phyloP scores from a whole-genome alignment of 2,888 invertebrate genomes.

The Patella depressa region DNA sequence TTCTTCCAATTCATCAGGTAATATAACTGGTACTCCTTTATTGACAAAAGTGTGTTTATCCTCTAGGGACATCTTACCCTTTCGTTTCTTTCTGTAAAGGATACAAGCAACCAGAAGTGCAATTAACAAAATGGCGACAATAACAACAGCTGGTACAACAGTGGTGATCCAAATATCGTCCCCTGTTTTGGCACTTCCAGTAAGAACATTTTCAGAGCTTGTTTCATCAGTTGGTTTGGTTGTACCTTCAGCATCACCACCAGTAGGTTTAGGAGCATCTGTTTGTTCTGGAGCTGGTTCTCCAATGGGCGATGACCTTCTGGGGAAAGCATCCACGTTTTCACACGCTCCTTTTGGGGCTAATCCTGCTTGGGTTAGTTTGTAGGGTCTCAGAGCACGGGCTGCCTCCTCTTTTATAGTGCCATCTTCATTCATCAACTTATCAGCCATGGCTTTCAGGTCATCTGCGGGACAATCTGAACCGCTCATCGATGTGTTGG shows the following conservation, averaged over 20 bases:
- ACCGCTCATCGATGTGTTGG: constrained; percentile 85
- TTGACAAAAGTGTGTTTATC: constrained; percentile 76
- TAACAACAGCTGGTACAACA: constrained; percentile 86
- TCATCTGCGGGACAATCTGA: constrained; percentile 82
- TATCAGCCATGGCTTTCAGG: constrained; percentile 78
- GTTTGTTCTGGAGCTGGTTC: constrained; percentile 29
- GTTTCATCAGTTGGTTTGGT: constrained; percentile 24
- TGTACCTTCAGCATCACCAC: constrained; percentile 4
- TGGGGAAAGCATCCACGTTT: constrained; percentile 49
- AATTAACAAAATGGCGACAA: constrained; percentile 85
- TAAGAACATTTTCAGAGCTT: constrained; percentile 32
- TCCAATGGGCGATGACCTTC: background rate
- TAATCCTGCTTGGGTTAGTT: constrained; percentile 43
- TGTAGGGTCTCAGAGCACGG: constrained; percentile 53
- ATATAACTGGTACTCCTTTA: constrained; percentile 90
- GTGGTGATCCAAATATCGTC: constrained; percentile 78
- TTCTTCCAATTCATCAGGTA: constrained; percentile 93
- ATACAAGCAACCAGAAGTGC: constrained; percentile 91
- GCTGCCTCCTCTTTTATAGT: constrained; percentile 55
- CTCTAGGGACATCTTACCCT: constrained; percentile 87
- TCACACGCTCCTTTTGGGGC: constrained; percentile 71
- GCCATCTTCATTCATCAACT: constrained; percentile 69
- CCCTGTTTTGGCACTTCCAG: constrained; percentile 37
- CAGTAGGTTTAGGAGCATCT: background rate
- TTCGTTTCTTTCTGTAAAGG: constrained; percentile 83